Percentiles rank a stretch among this genome's conserved stretches.
Evolutionary conservation across 2,888 invertebrate genomes (phyloP).

Genomic region (Spicauda simplicius): DNA sequence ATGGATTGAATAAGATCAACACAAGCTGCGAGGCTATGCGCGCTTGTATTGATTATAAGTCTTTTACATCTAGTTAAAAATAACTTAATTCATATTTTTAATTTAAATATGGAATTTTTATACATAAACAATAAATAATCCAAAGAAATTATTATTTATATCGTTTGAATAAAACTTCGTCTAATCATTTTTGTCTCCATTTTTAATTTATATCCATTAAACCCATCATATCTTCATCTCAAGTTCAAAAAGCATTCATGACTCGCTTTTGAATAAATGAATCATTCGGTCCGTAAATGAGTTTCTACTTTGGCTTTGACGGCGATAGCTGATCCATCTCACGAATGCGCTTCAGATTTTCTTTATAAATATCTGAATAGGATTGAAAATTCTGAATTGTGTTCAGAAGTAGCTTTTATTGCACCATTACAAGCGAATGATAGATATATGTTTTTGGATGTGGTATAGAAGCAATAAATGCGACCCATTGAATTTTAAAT

Average conservation of each 20-base stretch:
- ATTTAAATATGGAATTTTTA: too few relatives aligned
- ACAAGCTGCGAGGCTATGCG: too few relatives aligned
- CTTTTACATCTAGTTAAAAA: too few relatives aligned
- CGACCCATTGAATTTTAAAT: too few relatives aligned
- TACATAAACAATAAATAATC: too few relatives aligned
- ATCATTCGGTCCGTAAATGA: constrained; percentile 8
- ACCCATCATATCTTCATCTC: neutral
- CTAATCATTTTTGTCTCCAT: neutral
- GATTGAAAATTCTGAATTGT: neutral
- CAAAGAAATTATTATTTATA: too few relatives aligned
- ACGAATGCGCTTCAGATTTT: constrained; percentile 1
- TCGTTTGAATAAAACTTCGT: too few relatives aligned
- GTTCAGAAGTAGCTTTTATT: neutral
- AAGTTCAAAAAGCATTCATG: constrained; percentile 12
- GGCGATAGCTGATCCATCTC: neutral
- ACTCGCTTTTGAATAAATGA: constrained; percentile 13
- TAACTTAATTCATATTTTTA: too few relatives aligned
- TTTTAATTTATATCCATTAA: neutral
- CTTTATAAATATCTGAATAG: neutral
- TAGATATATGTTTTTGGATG: too few relatives aligned
- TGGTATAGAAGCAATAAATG: too few relatives aligned
- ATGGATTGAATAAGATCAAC: too few relatives aligned
- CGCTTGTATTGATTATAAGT: too few relatives aligned
- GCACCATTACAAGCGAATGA: neutral
- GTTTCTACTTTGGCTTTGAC: constrained; percentile 9